Conservation (phyloP, 2,113 vertebrate genomes). For the Benitochromis conjunctus region DNA sequence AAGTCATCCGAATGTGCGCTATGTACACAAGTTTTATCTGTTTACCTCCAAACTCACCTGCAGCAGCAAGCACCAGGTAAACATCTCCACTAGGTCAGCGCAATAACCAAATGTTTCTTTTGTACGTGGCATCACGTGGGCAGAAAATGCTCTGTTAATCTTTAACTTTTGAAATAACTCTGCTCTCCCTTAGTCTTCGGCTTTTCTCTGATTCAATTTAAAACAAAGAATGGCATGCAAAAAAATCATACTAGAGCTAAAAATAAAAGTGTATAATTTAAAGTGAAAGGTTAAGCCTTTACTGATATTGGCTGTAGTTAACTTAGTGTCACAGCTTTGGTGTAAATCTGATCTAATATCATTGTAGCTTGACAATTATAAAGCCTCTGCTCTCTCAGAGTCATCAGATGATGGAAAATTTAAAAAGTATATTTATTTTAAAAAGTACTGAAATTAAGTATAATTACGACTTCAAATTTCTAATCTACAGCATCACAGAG, state of each 20-base stretch:
- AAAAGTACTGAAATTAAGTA: not conserved
- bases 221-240: not conserved
- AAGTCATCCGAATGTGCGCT: constrained; percentile 39
- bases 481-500: not conserved
- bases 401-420: not conserved
- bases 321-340: not conserved
- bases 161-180: not conserved
- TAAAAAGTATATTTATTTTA: not conserved
- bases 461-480: not conserved
- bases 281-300: not conserved
- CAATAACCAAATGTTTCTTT: not conserved
- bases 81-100: not conserved
- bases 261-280: not conserved
- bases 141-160: not conserved
- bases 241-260: not conserved
- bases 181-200: not conserved
- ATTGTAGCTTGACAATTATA: not conserved
- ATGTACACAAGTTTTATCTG: not conserved
- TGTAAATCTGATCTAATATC: not conserved
- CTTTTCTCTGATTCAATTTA: not conserved
- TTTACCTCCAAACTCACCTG: not conserved
- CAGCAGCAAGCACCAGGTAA: not conserved
- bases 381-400: not conserved
- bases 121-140: not conserved
- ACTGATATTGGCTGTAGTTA: not conserved